phyloP scores from a whole-genome alignment of 1,140 invertebrate species.

The Matsumurasca onukii region DNA sequence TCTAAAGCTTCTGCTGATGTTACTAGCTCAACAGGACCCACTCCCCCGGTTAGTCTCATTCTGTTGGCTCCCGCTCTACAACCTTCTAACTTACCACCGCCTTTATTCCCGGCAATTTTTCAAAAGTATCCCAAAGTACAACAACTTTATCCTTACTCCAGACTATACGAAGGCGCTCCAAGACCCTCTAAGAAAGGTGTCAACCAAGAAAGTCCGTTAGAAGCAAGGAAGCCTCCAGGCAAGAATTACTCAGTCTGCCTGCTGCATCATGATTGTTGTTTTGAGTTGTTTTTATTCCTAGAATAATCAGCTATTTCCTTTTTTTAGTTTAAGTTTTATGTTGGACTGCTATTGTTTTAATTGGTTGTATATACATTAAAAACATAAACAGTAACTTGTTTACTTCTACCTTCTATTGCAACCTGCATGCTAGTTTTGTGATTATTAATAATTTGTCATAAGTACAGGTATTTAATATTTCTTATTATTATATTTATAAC shows the following conservation, averaged over 20 bases:
- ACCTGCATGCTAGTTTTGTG: background rate
- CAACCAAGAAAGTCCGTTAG: conserved; percentile 29
- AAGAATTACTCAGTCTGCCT: conserved; percentile 29
- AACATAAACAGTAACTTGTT: background rate
- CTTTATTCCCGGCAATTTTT: conserved; percentile 67
- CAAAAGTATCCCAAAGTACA: conserved; percentile 72
- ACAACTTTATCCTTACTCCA: conserved; percentile 53
- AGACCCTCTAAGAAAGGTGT: conserved; percentile 40
- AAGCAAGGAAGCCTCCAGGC: conserved; percentile 34
- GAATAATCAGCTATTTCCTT: conserved; percentile 23
- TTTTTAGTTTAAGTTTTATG: background rate
- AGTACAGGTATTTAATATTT: background rate
- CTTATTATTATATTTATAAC: background rate
- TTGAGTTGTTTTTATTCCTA: conserved; percentile 9
- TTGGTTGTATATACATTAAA: background rate
- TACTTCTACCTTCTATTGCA: background rate
- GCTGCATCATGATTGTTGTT: background rate
- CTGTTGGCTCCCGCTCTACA: conserved; percentile 38
- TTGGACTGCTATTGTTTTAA: background rate
- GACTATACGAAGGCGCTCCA: conserved; percentile 35
- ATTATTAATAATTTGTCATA: background rate
- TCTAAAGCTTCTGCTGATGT: conserved; percentile 42
- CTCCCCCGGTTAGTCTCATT: conserved; percentile 37
- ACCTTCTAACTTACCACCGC: conserved; percentile 41
- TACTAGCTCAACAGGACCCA: conserved; percentile 44